phyloP scores from a whole-genome alignment of 2,888 invertebrate species.

The Caenorhabditis sp. region DNA sequence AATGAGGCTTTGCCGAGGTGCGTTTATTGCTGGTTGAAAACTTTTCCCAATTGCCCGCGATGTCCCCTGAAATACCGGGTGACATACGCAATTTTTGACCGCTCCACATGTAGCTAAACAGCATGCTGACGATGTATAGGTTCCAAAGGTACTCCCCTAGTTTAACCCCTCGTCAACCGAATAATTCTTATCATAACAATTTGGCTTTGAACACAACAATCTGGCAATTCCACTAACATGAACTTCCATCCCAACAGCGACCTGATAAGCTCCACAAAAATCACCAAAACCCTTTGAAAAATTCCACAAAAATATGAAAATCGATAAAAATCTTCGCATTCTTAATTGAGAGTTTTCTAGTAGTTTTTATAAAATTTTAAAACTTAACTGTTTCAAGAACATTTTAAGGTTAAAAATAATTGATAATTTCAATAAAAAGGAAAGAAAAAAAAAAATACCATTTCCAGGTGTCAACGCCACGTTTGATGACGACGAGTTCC shows the following conservation, averaged over 20 bases:
- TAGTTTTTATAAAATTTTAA: too few relatives aligned
- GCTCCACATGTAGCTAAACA: too few relatives aligned
- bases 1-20: constrained; percentile 69
- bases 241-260: constrained; percentile 37
- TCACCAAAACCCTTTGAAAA: too few relatives aligned
- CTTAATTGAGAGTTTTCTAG: not conserved
- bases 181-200: constrained; percentile 42
- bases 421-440: too few relatives aligned
- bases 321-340: not conserved
- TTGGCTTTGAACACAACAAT: constrained; percentile 38
- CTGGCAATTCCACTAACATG: constrained; percentile 34
- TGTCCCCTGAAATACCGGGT: constrained; percentile 59
- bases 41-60: constrained; percentile 68
- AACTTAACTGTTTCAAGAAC: too few relatives aligned
- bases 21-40: constrained; percentile 71
- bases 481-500: constrained; percentile 45
- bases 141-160: not conserved
- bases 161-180: constrained; percentile 19
- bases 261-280: constrained; percentile 40
- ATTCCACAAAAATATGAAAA: too few relatives aligned
- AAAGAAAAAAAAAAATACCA: too few relatives aligned
- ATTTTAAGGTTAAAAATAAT: too few relatives aligned
- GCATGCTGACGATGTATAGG: not conserved
- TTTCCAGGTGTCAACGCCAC: constrained; percentile 33
- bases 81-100: constrained; percentile 59